Evolutionary conservation across 2,113 vertebrate genomes (phyloP).

Genomic region (Prochilodus magdalenae): DNA sequence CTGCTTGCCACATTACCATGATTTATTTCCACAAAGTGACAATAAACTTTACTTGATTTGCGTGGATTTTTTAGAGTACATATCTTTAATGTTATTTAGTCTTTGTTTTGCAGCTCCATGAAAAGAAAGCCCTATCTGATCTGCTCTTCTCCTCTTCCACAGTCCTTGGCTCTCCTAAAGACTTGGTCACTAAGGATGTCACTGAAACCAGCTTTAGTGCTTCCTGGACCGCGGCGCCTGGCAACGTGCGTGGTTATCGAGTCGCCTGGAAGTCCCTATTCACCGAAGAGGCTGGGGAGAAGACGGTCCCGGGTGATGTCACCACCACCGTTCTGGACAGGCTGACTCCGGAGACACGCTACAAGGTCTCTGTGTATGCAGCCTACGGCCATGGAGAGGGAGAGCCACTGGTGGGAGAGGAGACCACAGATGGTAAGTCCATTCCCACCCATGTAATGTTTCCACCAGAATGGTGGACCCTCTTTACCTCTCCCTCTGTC

Average conservation of each 20-base stretch:
- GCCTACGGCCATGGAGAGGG: constrained; percentile 89
- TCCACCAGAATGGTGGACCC: constrained; percentile 24
- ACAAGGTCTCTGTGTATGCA: constrained; percentile 90
- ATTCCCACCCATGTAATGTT: constrained; percentile 48
- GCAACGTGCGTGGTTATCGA: constrained; percentile 86
- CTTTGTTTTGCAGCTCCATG: background rate
- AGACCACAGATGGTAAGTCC: constrained; percentile 90
- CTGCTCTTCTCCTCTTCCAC: constrained; percentile 50
- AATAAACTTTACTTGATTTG: background rate
- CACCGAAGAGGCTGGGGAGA: constrained; percentile 87
- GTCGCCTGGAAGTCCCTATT: constrained; percentile 91
- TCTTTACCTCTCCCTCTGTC: background rate
- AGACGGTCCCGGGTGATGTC: constrained; percentile 80
- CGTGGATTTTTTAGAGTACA: too few species aligned
- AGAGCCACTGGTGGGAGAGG: constrained; percentile 86
- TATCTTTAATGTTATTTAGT: background rate
- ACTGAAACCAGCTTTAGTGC: constrained; percentile 89
- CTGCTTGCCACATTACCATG: background rate
- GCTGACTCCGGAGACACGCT: constrained; percentile 94
- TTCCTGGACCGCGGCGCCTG: constrained; percentile 91
- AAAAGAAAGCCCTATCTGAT: constrained; percentile 10
- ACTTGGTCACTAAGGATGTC: constrained; percentile 89
- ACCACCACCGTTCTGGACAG: constrained; percentile 85
- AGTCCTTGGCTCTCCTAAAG: constrained; percentile 91
- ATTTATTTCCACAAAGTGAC: background rate